Evolutionary conservation across 1,140 invertebrate species (phyloP).

Genomic region (Aphelinus atriplicis): DNA sequence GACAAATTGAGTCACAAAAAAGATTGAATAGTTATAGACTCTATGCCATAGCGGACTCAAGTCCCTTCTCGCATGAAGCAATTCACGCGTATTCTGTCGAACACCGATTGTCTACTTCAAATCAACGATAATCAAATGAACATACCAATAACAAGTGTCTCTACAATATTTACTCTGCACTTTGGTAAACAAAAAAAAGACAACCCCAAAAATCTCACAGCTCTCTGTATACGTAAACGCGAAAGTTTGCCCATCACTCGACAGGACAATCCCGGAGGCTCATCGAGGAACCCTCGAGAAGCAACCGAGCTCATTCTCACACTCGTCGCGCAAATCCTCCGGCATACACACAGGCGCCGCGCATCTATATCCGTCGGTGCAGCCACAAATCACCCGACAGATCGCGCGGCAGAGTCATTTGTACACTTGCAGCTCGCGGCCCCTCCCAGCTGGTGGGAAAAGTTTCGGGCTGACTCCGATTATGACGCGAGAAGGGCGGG

Average conservation of each 20-base stretch:
- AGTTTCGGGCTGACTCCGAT: slow-evolving; percentile 15
- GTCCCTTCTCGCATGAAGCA: too few relatives aligned
- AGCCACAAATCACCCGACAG: neutral
- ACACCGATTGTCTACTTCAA: too few relatives aligned
- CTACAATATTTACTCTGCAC: too few relatives aligned
- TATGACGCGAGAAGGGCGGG: neutral
- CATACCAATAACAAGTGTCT: too few relatives aligned
- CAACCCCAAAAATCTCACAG: too few relatives aligned
- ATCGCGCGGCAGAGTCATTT: slow-evolving; percentile 17
- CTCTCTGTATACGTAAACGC: neutral
- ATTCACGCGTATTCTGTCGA: too few relatives aligned
- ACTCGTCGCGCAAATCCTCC: neutral
- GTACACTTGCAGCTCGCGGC: slow-evolving; percentile 20
- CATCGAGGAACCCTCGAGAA: neutral
- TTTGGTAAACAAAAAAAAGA: too few relatives aligned
- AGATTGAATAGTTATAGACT: too few relatives aligned
- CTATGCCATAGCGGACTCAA: too few relatives aligned
- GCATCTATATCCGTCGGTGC: slow-evolving; percentile 41
- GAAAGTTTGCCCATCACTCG: neutral
- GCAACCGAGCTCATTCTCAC: neutral
- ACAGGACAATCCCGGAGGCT: neutral
- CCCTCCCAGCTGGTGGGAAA: slow-evolving; percentile 28
- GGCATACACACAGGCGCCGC: neutral
- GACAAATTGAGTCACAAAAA: too few relatives aligned
- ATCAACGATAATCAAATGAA: too few relatives aligned